These are phyloP conservation scores for Mesoligia furuncula DNA, from an alignment of 2,888 invertebrate genomes.

Conservation along the genomic window DNA sequence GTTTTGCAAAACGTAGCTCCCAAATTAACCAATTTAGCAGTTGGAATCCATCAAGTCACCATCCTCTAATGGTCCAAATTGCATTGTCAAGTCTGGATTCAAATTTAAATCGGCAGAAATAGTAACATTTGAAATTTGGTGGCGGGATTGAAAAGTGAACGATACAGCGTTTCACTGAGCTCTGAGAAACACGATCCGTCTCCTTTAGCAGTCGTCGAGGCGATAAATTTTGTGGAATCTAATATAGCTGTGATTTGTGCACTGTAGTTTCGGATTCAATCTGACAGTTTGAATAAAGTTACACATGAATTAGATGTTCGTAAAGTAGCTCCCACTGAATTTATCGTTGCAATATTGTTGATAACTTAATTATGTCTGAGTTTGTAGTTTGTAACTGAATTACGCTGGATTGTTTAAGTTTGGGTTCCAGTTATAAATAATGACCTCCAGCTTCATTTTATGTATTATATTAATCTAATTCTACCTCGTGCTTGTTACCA, in stretches of 20 bases:
- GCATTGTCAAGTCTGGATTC: conserved; percentile 33
- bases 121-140: conserved; percentile 61
- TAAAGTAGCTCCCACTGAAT: conserved; percentile 50
- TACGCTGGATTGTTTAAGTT: conserved; percentile 23
- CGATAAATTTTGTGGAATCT: conserved; percentile 77
- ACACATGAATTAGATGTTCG: conserved; percentile 58
- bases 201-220: conserved; percentile 70
- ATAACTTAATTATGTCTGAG: conserved; percentile 53
- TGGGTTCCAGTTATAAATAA: conserved; percentile 13
- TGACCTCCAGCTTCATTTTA: not conserved
- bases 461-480: not conserved
- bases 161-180: conserved; percentile 61
- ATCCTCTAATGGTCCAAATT: conserved; percentile 28
- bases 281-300: conserved; percentile 69
- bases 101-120: conserved; percentile 52
- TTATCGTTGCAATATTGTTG: conserved; percentile 59
- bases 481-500: not conserved
- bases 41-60: conserved; percentile 7
- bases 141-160: conserved; percentile 64
- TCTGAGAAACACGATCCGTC: conserved; percentile 70
- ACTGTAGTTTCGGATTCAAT: conserved; percentile 68
- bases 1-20: conserved; percentile 1
- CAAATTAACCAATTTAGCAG: conserved; percentile 17
- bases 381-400: conserved; percentile 40
- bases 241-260: conserved; percentile 78